Conservation (phyloP, 2,113 vertebrate genomes). For the Gnathonemus echidnorhynchus region DNA sequence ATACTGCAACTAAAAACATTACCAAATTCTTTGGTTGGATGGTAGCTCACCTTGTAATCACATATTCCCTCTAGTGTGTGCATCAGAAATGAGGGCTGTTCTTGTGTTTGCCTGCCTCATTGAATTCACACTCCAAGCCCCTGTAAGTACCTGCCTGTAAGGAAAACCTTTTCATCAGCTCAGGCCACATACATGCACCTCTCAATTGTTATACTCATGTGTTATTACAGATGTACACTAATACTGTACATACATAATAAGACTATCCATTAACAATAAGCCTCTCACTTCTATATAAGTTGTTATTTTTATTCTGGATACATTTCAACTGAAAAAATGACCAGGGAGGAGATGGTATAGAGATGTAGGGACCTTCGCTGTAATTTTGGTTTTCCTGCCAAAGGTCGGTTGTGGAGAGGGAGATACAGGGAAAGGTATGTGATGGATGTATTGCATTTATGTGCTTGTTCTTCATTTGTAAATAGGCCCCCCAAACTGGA, state of each 20-base stretch:
- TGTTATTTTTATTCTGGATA: neutral
- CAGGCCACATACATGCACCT: neutral
- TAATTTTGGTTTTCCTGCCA: neutral
- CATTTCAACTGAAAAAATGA: neutral
- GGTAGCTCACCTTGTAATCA: neutral
- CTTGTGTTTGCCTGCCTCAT: conserved; percentile 19
- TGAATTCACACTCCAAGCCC: conserved; percentile 21
- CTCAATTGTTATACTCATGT: neutral
- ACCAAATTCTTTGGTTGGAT: neutral
- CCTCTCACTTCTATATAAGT: neutral
- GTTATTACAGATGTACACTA: neutral
- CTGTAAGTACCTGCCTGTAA: conserved; percentile 8
- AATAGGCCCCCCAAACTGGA: conserved; percentile 18
- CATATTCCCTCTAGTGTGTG: neutral
- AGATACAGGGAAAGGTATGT: neutral
- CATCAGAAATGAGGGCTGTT: conserved; percentile 14
- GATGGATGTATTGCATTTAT: neutral
- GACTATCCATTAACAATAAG: neutral
- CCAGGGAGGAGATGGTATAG: neutral
- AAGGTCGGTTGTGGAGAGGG: neutral
- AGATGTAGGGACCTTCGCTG: neutral
- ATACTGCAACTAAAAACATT: neutral
- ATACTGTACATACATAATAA: neutral
- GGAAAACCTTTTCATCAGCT: neutral
- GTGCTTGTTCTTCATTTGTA: neutral